Base-by-base conservation (phyloP, 2,113 vertebrate species). In the Peromyscus polionotus region DNA sequence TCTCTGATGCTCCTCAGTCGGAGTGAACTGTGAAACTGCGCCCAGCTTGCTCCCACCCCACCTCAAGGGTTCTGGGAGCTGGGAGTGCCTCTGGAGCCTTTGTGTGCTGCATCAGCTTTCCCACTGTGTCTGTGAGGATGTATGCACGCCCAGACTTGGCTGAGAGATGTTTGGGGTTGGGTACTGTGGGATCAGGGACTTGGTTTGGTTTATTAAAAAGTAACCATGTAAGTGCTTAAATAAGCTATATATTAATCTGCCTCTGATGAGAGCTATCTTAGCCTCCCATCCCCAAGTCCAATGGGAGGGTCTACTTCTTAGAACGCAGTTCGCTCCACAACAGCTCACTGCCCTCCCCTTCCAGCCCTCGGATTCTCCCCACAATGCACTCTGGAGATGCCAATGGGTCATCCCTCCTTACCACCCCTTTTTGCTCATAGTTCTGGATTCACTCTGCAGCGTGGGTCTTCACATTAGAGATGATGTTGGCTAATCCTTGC, bases 81-180 rank as follows among this genome's bases (percentile, higher is more conserved):
- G 10, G 24, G 10, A 72, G 97, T 76, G 33, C 73, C 94, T 45
- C 28, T 57, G 73, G 76, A 26, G 98, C 98, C 98, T 98, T 98
- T 98, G 26, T 67, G 98, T 98, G 98, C 99, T 97, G 70, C 98
- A 98, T 98, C 98, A 98, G 98, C 99, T 99, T 98, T 98, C 98
- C 98, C 98, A 98, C 99, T 90, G 95, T 95, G 2, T 65, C n/a
- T 5, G 0, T 42, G 86, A 92, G 26, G 24, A 59, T 88, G n/a
- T 98, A 97, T 68, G 98, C 91, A 96, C 57, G 93, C 73, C 1
- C 96, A 95, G 86, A 96, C 91, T 90, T 20, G 63, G 83, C 59
- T 48, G 51, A 91, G 39, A 76, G 87, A 54, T 90, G 86, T 36
- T 67, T 68, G 31, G 65, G 59, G 73, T 57, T 83, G 94, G 91